A percentile compares a stretch with the other conserved stretches of the same genome.
phyloP scores from a whole-genome alignment of 2,888 invertebrate genomes.

The Matsumyia berberina region DNA sequence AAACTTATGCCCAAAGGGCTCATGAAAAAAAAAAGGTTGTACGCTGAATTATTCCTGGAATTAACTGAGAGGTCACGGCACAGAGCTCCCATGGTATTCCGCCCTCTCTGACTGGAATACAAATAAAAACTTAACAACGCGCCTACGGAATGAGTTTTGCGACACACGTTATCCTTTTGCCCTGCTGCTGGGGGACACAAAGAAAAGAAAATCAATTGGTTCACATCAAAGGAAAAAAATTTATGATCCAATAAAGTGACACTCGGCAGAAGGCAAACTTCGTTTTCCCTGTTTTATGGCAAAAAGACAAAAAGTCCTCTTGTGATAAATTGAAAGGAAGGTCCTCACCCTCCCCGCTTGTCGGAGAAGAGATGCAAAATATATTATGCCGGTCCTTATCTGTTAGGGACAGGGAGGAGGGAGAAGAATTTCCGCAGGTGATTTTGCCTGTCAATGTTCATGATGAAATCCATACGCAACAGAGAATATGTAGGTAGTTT shows the following conservation, averaged over 20 bases:
- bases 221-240: constrained; percentile 47
- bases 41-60: constrained; percentile 15
- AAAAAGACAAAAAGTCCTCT: constrained; percentile 29
- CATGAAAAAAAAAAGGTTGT: constrained; percentile 21
- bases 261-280: constrained; percentile 29
- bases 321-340: constrained; percentile 13
- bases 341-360: background rate
- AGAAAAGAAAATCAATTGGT: constrained; percentile 41
- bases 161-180: background rate
- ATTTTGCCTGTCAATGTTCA: constrained; percentile 23
- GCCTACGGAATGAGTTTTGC: background rate
- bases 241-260: constrained; percentile 52
- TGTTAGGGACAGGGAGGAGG: background rate
- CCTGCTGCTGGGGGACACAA: no score
- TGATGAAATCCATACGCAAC: constrained; percentile 3
- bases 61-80: constrained; percentile 5
- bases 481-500: constrained; percentile 8
- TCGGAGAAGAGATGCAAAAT: background rate
- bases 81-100: background rate
- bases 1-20: constrained; percentile 10
- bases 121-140: constrained; percentile 6
- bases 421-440: constrained; percentile 12
- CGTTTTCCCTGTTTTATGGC: constrained; percentile 18
- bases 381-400: constrained; percentile 8
- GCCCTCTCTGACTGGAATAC: background rate